Evolutionary conservation across 2,113 vertebrate genomes (phyloP), one percentile per base, ranked within the genome.

Genomic region (Mixornis gularis): DNA sequence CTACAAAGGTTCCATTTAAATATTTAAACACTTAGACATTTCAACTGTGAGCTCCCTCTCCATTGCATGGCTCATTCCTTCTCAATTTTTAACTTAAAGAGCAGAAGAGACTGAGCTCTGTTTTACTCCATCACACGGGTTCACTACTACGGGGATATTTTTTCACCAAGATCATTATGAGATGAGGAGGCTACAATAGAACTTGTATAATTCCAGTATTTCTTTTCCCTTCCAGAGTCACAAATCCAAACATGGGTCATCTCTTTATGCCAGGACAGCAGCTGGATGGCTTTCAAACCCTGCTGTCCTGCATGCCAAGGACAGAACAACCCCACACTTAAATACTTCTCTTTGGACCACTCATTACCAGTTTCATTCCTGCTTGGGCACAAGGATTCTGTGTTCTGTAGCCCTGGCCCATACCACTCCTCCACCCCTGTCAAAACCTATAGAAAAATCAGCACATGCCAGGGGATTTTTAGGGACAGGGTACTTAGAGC

Each of bases 291-390:
- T 34, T 62, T 41, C n/a, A 25, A 34, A 63, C 21, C 14, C 36
- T 25, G 20, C 60, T 14, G 7, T 41, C 21, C 41, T 9, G 17
- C 0, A 0, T 16, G 30, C 40, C 38, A 7, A 19, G 49, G 36
- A 30, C 63, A 49, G 38, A 9, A 24, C 71, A 62, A 15, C 6
- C 22, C 66, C 34, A 19, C 3, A 0, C 12, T 34, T 9, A 2
- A 1, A 18, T 0, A 0, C 12, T 14, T 6, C 62, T 43, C 68
- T 22, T 1, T 49, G 22, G 30, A 62, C 12, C 26, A 3, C 34
- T 5, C 44, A 4, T 17, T 2, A 4, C 30, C 17, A 21, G 11
- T 6, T 51, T 9, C 44, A 48, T 7, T 56, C 29, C 46, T 77
- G 24, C 44, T 12, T 4, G 15, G 58, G 21, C 49, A 72, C 29